A percentile compares a stretch with the other conserved stretches of the same genome.
Evolutionary conservation across 2,797 vertebrate genomes (phyloP).

Genomic region (Lates japonicus): DNA sequence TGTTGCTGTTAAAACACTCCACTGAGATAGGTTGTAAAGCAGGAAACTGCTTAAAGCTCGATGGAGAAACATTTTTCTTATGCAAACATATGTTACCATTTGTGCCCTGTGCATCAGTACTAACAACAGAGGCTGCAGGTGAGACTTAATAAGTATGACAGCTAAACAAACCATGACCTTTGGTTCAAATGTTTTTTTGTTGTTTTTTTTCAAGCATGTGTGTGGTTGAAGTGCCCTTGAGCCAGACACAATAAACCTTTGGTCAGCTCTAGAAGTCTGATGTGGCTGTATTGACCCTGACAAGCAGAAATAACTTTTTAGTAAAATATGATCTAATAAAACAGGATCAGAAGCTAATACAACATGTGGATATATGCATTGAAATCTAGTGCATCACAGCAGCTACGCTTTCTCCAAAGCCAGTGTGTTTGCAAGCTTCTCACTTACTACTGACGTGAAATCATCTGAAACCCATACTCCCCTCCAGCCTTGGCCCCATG

Average conservation of each 20-base stretch:
- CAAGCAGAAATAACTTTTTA: constrained; percentile 13
- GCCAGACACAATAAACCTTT: constrained; percentile 17
- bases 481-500: constrained; percentile 26
- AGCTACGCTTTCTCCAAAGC: neutral
- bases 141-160: constrained; percentile 14
- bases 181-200: constrained; percentile 23
- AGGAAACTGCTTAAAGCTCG: neutral
- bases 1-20: neutral
- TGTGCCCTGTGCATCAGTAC: neutral
- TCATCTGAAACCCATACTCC: constrained; percentile 15
- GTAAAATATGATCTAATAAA: neutral
- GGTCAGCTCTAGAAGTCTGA: constrained; percentile 2
- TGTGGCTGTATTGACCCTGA: constrained; percentile 11
- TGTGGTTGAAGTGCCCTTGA: constrained; percentile 37
- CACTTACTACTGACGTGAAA: constrained; percentile 7
- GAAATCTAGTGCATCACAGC: neutral
- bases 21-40: neutral
- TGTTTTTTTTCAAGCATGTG: constrained; percentile 27
- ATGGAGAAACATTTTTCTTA: neutral
- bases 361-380: neutral
- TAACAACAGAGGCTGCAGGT: constrained; percentile 6
- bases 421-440: constrained; percentile 27
- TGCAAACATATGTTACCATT: constrained; percentile 3
- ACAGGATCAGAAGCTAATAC: no score
- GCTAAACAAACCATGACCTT: constrained; percentile 47